A percentile compares a stretch with the other conserved stretches of the same genome.
Conservation (phyloP, 2,888 invertebrate species). For the Halictus ligatus region DNA sequence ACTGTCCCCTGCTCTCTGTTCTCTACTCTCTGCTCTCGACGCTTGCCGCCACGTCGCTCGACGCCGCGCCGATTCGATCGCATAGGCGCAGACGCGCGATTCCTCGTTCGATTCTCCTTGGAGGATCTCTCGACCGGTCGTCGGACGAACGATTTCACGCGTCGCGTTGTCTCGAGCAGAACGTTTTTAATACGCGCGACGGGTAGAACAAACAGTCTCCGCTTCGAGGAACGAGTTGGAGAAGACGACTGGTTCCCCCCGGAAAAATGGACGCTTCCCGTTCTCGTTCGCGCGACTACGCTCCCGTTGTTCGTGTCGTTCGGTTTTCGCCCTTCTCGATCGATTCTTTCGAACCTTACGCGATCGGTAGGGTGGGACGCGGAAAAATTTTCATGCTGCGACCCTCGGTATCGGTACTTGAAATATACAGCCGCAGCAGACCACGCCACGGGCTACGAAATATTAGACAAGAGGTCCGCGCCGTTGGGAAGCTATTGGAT, state of each 20-base stretch:
- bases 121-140: neutral
- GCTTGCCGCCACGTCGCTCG: neutral
- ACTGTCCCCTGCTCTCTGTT: neutral
- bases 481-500: conserved; percentile 78
- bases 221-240: neutral
- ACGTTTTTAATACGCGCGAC: neutral
- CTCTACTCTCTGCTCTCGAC: neutral
- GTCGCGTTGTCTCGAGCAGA: neutral
- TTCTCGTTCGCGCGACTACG: neutral
- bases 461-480: conserved; percentile 81
- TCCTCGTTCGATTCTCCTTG: conserved; percentile 39
- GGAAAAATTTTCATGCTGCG: conserved; percentile 69
- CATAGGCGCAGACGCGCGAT: conserved; percentile 71
- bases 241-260: neutral
- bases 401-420: conserved; percentile 72
- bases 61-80: conserved; percentile 57
- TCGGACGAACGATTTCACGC: neutral
- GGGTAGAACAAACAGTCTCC: neutral
- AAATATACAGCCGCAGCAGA: conserved; percentile 76
- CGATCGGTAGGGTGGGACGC: conserved; percentile 45
- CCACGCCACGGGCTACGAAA: conserved; percentile 78
- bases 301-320: neutral
- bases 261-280: neutral
- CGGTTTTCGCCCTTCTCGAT: neutral
- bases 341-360: conserved; percentile 39